These are phyloP conservation scores for Petrolisthes cinctipes DNA, from an alignment of 2,888 invertebrate genomes.

Conservation along the genomic window DNA sequence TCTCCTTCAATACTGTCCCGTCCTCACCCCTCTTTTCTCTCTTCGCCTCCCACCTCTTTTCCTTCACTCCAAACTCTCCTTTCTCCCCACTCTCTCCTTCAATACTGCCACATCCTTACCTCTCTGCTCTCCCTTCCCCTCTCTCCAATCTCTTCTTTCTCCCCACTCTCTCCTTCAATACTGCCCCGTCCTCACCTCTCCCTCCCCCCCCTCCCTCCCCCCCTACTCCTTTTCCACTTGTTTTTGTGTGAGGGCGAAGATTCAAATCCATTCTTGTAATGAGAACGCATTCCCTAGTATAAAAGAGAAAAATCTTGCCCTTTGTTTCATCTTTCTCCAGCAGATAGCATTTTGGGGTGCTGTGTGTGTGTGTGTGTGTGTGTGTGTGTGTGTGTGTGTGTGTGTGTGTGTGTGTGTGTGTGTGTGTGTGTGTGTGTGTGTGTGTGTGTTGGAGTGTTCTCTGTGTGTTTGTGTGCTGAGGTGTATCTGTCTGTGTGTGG, in stretches of 20 bases:
- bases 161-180: constrained; percentile 15
- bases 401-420: background rate
- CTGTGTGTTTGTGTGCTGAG: background rate
- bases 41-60: background rate
- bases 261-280: constrained; percentile 51
- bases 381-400: too few species aligned
- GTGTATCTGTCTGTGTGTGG: too few species aligned
- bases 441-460: background rate
- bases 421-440: background rate
- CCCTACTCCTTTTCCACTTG: constrained; percentile 8
- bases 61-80: background rate
- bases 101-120: constrained; percentile 11
- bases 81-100: background rate
- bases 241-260: constrained; percentile 37
- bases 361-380: constrained; percentile 1
- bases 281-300: constrained; percentile 53
- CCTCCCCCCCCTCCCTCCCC: constrained; percentile 16
- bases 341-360: constrained; percentile 2
- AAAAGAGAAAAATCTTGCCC: constrained; percentile 46
- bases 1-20: background rate
- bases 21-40: background rate
- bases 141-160: constrained; percentile 13
- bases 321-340: constrained; percentile 34
- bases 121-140: background rate
- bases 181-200: constrained; percentile 19